These are phyloP conservation scores for Rhagologus leucostigma DNA, from an alignment of 2,113 vertebrate species.

Conservation along the genomic window DNA sequence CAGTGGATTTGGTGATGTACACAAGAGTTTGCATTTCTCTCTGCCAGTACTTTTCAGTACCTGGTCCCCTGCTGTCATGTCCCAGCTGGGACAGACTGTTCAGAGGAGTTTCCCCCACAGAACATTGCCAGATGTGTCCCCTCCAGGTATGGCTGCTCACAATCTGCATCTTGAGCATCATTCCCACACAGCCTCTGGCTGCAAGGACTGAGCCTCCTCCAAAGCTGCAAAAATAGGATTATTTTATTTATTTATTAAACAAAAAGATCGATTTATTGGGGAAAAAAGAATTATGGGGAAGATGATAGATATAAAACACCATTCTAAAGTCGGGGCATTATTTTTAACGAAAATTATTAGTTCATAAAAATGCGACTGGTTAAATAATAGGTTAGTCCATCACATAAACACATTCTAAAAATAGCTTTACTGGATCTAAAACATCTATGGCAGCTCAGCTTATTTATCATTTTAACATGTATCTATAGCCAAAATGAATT, in stretches of 20 bases:
- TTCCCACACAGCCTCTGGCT: neutral
- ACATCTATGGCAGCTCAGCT: slow-evolving; percentile 48
- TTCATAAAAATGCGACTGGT: slow-evolving; percentile 67
- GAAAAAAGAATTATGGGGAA: slow-evolving; percentile 51
- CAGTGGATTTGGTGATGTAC: neutral
- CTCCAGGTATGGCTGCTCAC: neutral
- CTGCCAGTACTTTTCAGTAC: neutral
- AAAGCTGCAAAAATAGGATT: neutral
- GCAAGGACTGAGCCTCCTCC: neutral
- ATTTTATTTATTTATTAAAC: neutral
- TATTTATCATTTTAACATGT: slow-evolving; percentile 70
- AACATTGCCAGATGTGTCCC: neutral
- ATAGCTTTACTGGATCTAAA: slow-evolving; percentile 70
- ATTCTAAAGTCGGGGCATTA: slow-evolving; percentile 7
- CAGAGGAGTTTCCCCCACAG: neutral
- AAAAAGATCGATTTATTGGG: slow-evolving; percentile 30
- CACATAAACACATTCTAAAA: slow-evolving; percentile 67
- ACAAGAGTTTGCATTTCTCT: neutral
- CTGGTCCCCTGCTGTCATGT: neutral
- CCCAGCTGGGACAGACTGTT: neutral
- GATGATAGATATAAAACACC: slow-evolving; percentile 55
- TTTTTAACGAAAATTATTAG: slow-evolving; percentile 60
- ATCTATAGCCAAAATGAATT: slow-evolving; percentile 67
- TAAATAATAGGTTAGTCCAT: slow-evolving; percentile 74
- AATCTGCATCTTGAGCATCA: neutral